Evolutionary conservation across 1,140 invertebrate genomes (phyloP).

Genomic region (Drosophila arizonae): DNA sequence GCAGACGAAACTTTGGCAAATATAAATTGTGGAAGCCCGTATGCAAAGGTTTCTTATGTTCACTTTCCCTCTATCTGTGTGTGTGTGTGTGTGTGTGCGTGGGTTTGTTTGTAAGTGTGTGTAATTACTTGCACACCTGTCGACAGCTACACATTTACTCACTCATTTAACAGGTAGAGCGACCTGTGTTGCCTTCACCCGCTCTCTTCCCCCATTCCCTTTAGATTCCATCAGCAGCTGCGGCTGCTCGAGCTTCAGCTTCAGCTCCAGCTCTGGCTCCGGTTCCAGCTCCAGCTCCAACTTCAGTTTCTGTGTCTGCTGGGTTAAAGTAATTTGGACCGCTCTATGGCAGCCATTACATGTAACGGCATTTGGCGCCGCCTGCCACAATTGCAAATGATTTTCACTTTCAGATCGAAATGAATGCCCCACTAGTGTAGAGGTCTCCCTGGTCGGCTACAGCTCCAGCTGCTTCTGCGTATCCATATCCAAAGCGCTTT

Average conservation of each 20-base stretch:
- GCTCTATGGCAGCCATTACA: slow-evolving; percentile 69
- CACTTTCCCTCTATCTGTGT: slow-evolving; percentile 6
- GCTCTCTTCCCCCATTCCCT: neutral
- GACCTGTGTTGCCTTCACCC: neutral
- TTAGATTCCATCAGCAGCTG: slow-evolving; percentile 20
- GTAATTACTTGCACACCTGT: slow-evolving; percentile 81
- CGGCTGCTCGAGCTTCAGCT: slow-evolving; percentile 13
- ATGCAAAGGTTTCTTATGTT: slow-evolving; percentile 61
- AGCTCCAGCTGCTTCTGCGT: slow-evolving; percentile 17
- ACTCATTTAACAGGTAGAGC: slow-evolving; percentile 69
- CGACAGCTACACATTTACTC: slow-evolving; percentile 79
- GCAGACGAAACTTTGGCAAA: slow-evolving; percentile 66
- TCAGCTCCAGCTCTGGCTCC: slow-evolving; percentile 2
- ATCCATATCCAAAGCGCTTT: slow-evolving; percentile 37
- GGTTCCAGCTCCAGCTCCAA: neutral
- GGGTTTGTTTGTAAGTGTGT: slow-evolving; percentile 67
- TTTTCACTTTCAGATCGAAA: slow-evolving; percentile 80
- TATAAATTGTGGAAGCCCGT: slow-evolving; percentile 73
- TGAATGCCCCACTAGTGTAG: slow-evolving; percentile 67
- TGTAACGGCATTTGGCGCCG: slow-evolving; percentile 47
- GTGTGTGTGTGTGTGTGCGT: slow-evolving; percentile 58
- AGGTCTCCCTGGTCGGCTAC: slow-evolving; percentile 18
- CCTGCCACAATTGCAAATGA: slow-evolving; percentile 80
- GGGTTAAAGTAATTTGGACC: slow-evolving; percentile 77
- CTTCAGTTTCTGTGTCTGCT: neutral